phyloP scores from a whole-genome alignment of 2,113 vertebrate genomes.

The Choloepus hoffmanni region DNA sequence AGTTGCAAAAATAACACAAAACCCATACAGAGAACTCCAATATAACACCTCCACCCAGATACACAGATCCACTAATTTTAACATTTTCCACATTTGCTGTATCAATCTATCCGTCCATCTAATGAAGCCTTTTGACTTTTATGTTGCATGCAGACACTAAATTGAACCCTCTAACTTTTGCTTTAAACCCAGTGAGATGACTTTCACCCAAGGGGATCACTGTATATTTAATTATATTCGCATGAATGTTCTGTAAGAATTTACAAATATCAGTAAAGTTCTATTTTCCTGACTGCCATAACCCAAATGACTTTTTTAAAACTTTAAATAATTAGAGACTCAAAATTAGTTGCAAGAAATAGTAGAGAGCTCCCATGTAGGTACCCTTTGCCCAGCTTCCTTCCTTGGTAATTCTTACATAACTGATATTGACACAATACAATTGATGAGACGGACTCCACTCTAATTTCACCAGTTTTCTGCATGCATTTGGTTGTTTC shows the following conservation, averaged over 20 bases:
- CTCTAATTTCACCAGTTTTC: not conserved
- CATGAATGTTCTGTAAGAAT: slow-evolving; percentile 8
- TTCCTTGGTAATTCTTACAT: not conserved
- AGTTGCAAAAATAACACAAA: no score
- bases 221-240: slow-evolving; percentile 14
- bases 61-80: no score
- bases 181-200: slow-evolving; percentile 1
- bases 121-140: not conserved
- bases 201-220: not conserved
- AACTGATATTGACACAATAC: not conserved
- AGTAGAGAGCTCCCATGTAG: not conserved
- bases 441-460: not conserved
- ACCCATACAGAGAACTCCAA: no score
- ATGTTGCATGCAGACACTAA: not conserved
- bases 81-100: no score
- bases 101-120: no score
- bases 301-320: not conserved
- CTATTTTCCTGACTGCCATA: not conserved
- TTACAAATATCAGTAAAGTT: slow-evolving; percentile 1
- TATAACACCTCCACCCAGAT: no score
- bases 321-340: not conserved
- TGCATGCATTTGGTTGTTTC: not conserved
- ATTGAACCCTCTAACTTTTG: not conserved
- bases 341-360: not conserved
- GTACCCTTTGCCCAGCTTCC: not conserved